Evolutionary conservation across 2,113 vertebrate species (phyloP).

Genomic region (Notothenia coriiceps): DNA sequence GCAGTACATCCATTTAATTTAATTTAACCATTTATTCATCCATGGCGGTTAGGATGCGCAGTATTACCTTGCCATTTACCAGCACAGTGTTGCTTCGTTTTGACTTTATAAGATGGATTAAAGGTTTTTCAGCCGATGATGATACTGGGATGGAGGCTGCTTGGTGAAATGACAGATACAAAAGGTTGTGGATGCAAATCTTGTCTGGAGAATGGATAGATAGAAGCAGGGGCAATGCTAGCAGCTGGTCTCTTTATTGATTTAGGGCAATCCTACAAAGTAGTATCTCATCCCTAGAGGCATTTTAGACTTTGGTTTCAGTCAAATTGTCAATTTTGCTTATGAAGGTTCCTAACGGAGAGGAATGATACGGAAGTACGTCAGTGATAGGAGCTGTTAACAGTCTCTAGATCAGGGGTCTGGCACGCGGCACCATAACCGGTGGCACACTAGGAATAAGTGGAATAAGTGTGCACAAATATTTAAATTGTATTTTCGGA

Average conservation of each 20-base stretch:
- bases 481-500: too few species aligned
- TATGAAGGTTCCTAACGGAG: too few species aligned
- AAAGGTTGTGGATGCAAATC: neutral
- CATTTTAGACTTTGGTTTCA: neutral
- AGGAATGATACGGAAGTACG: too few species aligned
- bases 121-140: neutral
- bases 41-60: neutral
- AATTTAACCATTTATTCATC: conserved; percentile 21
- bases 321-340: too few species aligned
- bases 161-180: neutral
- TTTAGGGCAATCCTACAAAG: neutral
- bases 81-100: neutral
- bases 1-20: conserved; percentile 37
- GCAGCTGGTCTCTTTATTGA: neutral
- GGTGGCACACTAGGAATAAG: too few species aligned
- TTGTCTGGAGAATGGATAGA: neutral
- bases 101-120: neutral
- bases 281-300: neutral
- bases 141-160: neutral
- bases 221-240: neutral
- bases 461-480: too few species aligned
- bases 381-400: too few species aligned
- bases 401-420: too few species aligned
- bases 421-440: too few species aligned
- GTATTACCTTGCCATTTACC: neutral